Evolutionary conservation across 2,113 vertebrate genomes (phyloP).

Genomic region (Nycticryphes semicollaris): DNA sequence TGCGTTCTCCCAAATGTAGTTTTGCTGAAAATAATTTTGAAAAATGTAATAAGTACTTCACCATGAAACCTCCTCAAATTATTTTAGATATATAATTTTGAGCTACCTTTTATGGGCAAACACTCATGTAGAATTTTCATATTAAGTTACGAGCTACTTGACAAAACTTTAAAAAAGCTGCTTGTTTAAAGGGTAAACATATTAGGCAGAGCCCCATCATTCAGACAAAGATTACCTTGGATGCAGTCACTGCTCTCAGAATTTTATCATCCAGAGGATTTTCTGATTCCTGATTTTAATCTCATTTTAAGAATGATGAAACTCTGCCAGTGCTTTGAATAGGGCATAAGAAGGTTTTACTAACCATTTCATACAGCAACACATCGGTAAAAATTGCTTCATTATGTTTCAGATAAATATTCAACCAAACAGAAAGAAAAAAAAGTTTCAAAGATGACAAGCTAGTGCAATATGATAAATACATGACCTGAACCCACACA

Average conservation of each 20-base stretch:
- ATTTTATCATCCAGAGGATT: not conserved
- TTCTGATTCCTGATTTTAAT: not conserved
- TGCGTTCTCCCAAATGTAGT: constrained; percentile 42
- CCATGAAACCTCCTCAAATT: not conserved
- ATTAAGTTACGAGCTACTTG: not conserved
- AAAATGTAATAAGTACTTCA: not conserved
- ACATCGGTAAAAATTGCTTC: not conserved
- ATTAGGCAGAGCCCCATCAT: not conserved
- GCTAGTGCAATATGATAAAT: not conserved
- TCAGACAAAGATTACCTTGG: not conserved
- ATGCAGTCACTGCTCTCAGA: not conserved
- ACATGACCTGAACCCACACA: not conserved
- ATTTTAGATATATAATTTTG: not conserved
- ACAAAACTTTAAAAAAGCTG: not conserved
- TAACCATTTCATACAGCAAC: not conserved
- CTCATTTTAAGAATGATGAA: not conserved
- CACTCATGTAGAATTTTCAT: not conserved
- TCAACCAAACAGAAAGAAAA: not conserved
- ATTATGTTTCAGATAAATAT: not conserved
- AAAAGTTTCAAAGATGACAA: not conserved
- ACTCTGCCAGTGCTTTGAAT: not conserved
- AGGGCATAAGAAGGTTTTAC: not conserved
- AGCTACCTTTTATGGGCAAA: not conserved
- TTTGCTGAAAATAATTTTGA: constrained; percentile 54
- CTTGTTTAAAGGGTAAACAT: not conserved